Evolutionary conservation across 2,888 invertebrate genomes (phyloP).

Genomic region (Tromatobia lineatoria): DNA sequence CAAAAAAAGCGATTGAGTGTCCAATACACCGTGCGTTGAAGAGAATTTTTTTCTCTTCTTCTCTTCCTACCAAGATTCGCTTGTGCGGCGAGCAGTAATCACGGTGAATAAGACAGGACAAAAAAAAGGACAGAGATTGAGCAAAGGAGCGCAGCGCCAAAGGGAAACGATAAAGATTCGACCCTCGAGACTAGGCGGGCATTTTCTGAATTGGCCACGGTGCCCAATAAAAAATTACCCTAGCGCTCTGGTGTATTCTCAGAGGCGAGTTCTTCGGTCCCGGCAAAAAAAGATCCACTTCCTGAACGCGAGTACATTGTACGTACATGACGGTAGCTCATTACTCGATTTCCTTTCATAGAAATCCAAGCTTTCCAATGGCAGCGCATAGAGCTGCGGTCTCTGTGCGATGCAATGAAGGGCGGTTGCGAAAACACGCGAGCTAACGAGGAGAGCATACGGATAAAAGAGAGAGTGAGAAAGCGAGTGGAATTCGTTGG

Average conservation of each 20-base stretch:
- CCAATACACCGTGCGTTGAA: not conserved
- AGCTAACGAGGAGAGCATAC: not conserved
- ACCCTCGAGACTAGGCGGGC: conserved; percentile 39
- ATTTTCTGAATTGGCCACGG: conserved; percentile 28
- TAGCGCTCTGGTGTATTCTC: conserved; percentile 37
- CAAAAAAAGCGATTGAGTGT: conserved; percentile 15
- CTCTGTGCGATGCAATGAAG: conserved; percentile 32
- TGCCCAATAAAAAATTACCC: conserved; percentile 49
- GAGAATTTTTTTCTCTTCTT: not conserved
- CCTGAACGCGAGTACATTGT: not conserved
- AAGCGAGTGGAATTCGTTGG: not conserved
- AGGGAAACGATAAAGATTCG: conserved; percentile 43
- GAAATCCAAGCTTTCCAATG: conserved; percentile 16
- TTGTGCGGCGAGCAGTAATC: not conserved
- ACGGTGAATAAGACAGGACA: conserved; percentile 20
- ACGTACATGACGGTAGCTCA: conserved; percentile 5
- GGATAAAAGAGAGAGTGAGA: not conserved
- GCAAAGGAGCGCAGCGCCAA: not conserved
- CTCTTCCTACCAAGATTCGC: not conserved
- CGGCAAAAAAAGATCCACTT: conserved; percentile 26
- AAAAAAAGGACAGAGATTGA: conserved; percentile 28
- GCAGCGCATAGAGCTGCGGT: not conserved
- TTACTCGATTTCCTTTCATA: conserved; percentile 37
- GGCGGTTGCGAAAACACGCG: conserved; percentile 29
- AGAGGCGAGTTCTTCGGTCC: not conserved